These are phyloP conservation scores for Caenorhabditis uteleia DNA, from an alignment of 2,888 invertebrate genomes.

Conservation along the genomic window DNA sequence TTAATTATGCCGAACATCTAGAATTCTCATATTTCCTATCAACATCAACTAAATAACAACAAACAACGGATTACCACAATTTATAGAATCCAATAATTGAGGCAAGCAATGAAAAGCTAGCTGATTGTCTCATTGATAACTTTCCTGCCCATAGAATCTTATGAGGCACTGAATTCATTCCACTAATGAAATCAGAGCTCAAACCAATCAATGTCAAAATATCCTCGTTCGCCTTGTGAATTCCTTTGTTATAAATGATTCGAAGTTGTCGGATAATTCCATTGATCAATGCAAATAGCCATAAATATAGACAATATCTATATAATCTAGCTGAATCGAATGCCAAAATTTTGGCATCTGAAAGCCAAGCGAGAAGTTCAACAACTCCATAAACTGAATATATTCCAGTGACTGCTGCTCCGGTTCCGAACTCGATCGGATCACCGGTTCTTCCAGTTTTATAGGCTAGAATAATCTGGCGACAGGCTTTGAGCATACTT, in stretches of 20 bases:
- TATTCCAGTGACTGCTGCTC: slow-evolving; percentile 53
- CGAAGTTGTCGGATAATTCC: slow-evolving; percentile 51
- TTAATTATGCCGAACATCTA: no score
- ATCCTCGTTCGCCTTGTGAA: slow-evolving; percentile 49
- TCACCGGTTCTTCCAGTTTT: slow-evolving; percentile 16
- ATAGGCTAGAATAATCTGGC: slow-evolving; percentile 28
- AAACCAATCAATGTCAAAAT: slow-evolving; percentile 48
- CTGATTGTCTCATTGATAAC: slow-evolving; percentile 47
- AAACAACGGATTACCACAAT: slow-evolving; percentile 15
- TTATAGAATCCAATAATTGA: slow-evolving; percentile 63
- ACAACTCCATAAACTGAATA: slow-evolving; percentile 62
- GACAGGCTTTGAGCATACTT: slow-evolving; percentile 52
- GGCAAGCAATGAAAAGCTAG: slow-evolving; percentile 57
- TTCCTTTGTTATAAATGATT: slow-evolving; percentile 28
- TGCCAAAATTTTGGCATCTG: slow-evolving; percentile 55
- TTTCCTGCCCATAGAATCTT: slow-evolving; percentile 61
- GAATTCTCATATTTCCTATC: not conserved
- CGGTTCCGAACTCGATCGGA: slow-evolving; percentile 29
- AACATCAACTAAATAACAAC: no score
- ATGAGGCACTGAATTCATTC: slow-evolving; percentile 54
- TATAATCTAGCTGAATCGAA: slow-evolving; percentile 52
- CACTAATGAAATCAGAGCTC: slow-evolving; percentile 57
- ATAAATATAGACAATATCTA: slow-evolving; percentile 59
- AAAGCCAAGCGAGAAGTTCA: slow-evolving; percentile 58
- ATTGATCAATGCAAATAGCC: slow-evolving; percentile 52